These are phyloP conservation scores for Coregonus suidteri DNA, from an alignment of 2,797 vertebrate species.

Conservation along the genomic window DNA sequence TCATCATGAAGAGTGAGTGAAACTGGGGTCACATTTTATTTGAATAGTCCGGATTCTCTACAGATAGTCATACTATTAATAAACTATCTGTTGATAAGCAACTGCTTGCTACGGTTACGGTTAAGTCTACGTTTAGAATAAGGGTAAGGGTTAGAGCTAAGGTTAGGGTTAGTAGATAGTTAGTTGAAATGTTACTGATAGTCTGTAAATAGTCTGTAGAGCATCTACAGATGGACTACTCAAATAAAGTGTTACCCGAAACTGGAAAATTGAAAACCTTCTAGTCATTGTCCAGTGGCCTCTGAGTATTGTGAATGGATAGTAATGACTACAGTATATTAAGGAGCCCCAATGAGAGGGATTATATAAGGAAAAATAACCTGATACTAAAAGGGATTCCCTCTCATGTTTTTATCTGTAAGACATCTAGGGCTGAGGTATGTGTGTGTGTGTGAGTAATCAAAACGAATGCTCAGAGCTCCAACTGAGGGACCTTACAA, in stretches of 20 bases:
- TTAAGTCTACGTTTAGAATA: too few relatives aligned
- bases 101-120: too few relatives aligned
- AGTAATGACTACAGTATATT: not conserved
- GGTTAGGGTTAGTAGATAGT: too few relatives aligned
- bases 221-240: too few relatives aligned
- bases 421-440: not conserved
- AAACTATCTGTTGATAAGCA: too few relatives aligned
- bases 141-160: too few relatives aligned
- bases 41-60: too few relatives aligned
- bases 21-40: not conserved
- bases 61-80: too few relatives aligned
- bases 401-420: not conserved
- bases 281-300: constrained; percentile 1
- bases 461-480: not conserved
- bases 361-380: not conserved
- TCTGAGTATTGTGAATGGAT: not conserved
- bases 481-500: not conserved
- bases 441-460: not conserved
- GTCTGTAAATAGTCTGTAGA: too few relatives aligned
- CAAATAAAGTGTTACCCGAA: too few relatives aligned
- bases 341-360: constrained; percentile 4
- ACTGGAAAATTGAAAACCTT: constrained; percentile 7
- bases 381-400: not conserved
- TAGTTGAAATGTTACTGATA: too few relatives aligned
- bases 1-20: constrained; percentile 4